A percentile compares a stretch with the other conserved stretches of the same genome.
Conservation (phyloP, 2,797 vertebrate genomes). For the Thamnophis elegans region DNA sequence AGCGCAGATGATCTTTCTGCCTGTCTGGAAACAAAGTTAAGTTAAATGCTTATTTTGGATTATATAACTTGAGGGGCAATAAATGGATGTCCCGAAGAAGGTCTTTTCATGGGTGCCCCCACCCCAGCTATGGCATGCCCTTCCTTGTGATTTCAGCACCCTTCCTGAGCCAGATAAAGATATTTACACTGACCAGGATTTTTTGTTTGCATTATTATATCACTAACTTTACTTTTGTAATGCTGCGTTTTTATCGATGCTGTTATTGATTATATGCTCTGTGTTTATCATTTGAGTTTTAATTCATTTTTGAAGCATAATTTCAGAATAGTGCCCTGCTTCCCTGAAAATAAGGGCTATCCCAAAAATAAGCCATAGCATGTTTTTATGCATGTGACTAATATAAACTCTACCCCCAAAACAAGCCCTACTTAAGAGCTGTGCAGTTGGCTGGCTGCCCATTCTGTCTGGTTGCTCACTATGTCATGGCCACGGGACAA, state of each 20-base stretch:
- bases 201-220: neutral
- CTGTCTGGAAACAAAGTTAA: neutral
- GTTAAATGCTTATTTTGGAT: neutral
- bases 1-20: neutral
- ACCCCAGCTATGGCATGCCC: neutral
- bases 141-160: neutral
- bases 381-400: no score
- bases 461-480: no score
- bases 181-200: neutral
- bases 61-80: neutral
- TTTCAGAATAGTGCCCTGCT: neutral
- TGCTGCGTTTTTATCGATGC: neutral
- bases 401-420: no score
- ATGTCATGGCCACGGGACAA: no score
- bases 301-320: neutral
- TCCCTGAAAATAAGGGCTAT: no score
- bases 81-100: neutral
- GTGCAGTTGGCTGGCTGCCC: no score
- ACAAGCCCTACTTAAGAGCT: no score
- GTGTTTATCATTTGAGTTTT: neutral
- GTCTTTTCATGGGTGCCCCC: neutral
- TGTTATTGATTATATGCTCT: neutral
- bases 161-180: neutral
- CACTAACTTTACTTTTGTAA: neutral
- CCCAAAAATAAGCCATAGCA: no score